These are phyloP conservation scores for Zaprionus lachaisei DNA, from an alignment of 1,140 invertebrate species.

Conservation along the genomic window DNA sequence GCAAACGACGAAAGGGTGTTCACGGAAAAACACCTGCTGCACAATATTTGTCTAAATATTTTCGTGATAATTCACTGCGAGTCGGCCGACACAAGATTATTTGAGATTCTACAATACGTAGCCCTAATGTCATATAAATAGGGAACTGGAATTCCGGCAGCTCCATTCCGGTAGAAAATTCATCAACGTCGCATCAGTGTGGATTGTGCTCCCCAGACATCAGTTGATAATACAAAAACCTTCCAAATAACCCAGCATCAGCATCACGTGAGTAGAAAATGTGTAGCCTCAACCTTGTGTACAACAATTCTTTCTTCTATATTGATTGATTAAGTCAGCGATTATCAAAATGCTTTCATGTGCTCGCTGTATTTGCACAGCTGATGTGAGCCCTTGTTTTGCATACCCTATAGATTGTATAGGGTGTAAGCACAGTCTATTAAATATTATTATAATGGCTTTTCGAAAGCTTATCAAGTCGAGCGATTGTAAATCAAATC, in stretches of 20 bases:
- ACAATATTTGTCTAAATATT: constrained; percentile 55
- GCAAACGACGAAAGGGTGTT: constrained; percentile 31
- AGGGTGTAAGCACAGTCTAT: no score
- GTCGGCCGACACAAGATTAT: constrained; percentile 24
- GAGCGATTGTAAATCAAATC: no score
- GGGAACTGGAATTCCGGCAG: constrained; percentile 22
- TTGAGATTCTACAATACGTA: background rate
- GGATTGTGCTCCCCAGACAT: background rate
- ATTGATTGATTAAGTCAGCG: constrained; percentile 31
- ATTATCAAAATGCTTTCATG: constrained; percentile 20
- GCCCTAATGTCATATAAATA: constrained; percentile 43
- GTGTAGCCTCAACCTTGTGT: constrained; percentile 6
- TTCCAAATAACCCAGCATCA: constrained; percentile 10
- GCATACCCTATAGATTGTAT: constrained; percentile 6
- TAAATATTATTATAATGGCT: no score
- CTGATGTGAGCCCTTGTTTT: constrained; percentile 19
- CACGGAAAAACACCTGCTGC: constrained; percentile 60
- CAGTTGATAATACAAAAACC: background rate
- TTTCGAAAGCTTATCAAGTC: no score
- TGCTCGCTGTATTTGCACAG: constrained; percentile 32
- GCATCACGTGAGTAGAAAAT: constrained; percentile 38
- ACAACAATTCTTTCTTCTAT: background rate
- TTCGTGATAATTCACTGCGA: constrained; percentile 26
- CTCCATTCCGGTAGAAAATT: constrained; percentile 32
- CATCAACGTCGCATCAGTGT: constrained; percentile 22